Base-by-base conservation (phyloP, 2,888 invertebrate species). In the Trilocha varians region DNA sequence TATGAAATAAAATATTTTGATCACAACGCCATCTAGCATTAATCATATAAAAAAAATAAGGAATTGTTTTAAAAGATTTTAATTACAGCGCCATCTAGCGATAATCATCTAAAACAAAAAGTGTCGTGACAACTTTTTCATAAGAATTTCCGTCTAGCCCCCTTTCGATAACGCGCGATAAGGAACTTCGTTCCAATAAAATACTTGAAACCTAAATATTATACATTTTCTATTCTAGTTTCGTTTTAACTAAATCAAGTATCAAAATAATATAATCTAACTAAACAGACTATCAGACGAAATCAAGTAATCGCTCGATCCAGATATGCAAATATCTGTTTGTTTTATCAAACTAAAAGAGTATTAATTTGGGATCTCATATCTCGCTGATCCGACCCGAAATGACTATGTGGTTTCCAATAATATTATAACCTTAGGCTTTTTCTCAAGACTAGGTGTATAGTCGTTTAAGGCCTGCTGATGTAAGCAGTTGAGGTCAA, bases 271-370 rank as follows among this genome's bases (percentile, higher is more conserved):
- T 42, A 44, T 35, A 4, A 35, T 43, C 39, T 18, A 16, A 16
- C 43, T 55, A 9, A 16, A 37, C 42, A 42, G 39, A 15, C 46
- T 45, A 53, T 55, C 55, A 48, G 42, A 47, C 40, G 55, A 61
- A 65, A 71, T 70, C 64, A 63, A 65, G 50, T 49, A 57, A 68
- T 65, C 57, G 52, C 51, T 60, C 54, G 68, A 71, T 77, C 63
- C 52, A 55, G 73, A 79, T 82, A 83, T 84, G 80, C 75, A 82
- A 80, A 82, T 79, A 62, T 65, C 54, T 78, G 76, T 83, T 83
- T 79, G 78, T 78, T 85, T 76, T 78, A 79, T 77, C 74, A 62
- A 64, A 69, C 63, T 63, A 65, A 72, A 70, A 59, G 66, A 70
- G 72, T 73, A 76, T 71, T 78, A 75, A 79, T 79, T 78, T 75